Base-by-base conservation (phyloP, 2,797 vertebrate genomes). In the Schizopygopsis malacanthus region DNA sequence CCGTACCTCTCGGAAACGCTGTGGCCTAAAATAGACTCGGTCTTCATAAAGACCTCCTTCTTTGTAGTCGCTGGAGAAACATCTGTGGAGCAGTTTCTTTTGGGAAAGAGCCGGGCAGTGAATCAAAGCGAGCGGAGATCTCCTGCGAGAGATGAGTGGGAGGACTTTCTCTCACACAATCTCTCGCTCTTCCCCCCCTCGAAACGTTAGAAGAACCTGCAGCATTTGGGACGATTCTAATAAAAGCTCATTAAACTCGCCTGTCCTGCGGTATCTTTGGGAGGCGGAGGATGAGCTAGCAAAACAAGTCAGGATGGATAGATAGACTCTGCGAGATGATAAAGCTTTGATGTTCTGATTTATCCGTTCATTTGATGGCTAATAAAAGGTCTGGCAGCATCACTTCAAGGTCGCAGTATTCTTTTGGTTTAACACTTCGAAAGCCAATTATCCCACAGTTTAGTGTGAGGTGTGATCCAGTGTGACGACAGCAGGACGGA, bases 21-120 rank as follows among this genome's bases (percentile, higher is more conserved):
- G 92, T 87, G 88, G 92, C 94, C 94, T 90, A 90, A 96, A 96
- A 96, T 96, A 96, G 95, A 95, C 90, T 91, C 87, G 91, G 91
- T 88, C 70, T 94, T 95, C 94, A 96, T 95, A 96, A 96, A 96
- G 95, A 92, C 92, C 92, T 94, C 92, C 92, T 96, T 96, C 95
- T 96, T 96, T 96, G 96, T 96, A 96, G 95, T 96, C 92, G n/a
- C 92, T 87, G 93, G 92, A 95, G 95, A 91, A 96, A 96, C 96
- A 96, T 96, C 95, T 96, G 96, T 93, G 89, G 93, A 95, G 94
- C 95, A 96, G 94, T 96, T 95, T 95, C 93, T 95, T 93, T 91
- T 93, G 93, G 94, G 92, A 93, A 92, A 94, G 93, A 94, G 92
- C 95, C 87, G 93, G 96, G 95, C 95, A 96, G 90, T 89, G 92